A percentile compares a stretch with the other conserved stretches of the same genome.
Evolutionary conservation across 1,140 invertebrate species (phyloP).

Genomic region (Drosophila hydei): DNA sequence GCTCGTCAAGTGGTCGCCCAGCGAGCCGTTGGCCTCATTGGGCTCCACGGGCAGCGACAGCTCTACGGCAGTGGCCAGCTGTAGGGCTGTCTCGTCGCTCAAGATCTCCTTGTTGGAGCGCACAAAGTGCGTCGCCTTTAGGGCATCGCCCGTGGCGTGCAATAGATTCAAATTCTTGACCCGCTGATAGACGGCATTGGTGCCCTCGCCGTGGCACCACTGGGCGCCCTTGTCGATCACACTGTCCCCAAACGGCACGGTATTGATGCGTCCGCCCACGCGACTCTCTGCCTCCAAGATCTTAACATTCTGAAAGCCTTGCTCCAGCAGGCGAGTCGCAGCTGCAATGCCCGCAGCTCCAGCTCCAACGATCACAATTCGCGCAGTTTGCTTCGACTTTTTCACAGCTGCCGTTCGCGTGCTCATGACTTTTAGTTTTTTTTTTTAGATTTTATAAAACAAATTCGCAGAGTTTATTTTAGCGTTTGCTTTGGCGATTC

Average conservation of each 20-base stretch:
- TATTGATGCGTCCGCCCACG: conserved; percentile 89
- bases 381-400: conserved; percentile 55
- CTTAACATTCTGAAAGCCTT: conserved; percentile 85
- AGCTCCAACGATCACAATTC: conserved; percentile 86
- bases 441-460: too few species aligned
- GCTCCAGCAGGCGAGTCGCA: conserved; percentile 85
- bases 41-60: conserved; percentile 25
- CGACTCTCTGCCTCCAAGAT: conserved; percentile 88
- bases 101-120: conserved; percentile 78
- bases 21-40: conserved; percentile 71
- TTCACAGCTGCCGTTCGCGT: neutral
- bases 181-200: conserved; percentile 88
- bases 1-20: conserved; percentile 84
- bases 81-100: conserved; percentile 45
- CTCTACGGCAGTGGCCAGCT: conserved; percentile 37
- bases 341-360: conserved; percentile 87
- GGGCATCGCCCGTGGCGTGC: conserved; percentile 54
- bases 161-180: conserved; percentile 86
- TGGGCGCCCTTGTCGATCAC: conserved; percentile 93
- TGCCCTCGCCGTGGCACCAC: conserved; percentile 90
- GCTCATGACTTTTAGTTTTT: conserved; percentile 3
- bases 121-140: conserved; percentile 67
- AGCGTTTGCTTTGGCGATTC: neutral
- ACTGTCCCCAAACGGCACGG: conserved; percentile 86
- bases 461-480: neutral